phyloP scores from a whole-genome alignment of 2,797 vertebrate species.

The Cirrhinus molitorella region DNA sequence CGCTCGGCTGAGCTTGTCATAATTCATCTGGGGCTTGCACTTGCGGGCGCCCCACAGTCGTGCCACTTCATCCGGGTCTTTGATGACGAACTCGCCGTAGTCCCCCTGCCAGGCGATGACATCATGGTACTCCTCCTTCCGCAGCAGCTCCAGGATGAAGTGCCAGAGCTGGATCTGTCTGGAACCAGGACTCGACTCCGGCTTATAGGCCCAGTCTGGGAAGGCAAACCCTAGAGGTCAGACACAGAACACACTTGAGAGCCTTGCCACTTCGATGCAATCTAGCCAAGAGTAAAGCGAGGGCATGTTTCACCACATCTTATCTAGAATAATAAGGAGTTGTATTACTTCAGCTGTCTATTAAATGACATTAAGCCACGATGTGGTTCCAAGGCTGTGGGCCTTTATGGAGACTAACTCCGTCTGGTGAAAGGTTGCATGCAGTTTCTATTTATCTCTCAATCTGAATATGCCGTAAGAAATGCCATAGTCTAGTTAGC shows the following conservation, averaged over 20 bases:
- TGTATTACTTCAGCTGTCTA: background rate
- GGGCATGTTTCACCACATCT: background rate
- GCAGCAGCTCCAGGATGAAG: constrained; percentile 91
- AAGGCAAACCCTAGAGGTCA: constrained; percentile 85
- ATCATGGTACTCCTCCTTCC: constrained; percentile 91
- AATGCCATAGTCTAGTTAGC: constrained; percentile 5
- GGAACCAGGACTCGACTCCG: constrained; percentile 91
- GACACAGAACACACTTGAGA: constrained; percentile 35
- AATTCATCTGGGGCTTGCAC: constrained; percentile 95
- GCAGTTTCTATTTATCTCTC: background rate
- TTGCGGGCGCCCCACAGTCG: constrained; percentile 91
- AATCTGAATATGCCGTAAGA: background rate
- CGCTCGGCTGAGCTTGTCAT: constrained; percentile 92
- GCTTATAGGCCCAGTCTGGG: constrained; percentile 94
- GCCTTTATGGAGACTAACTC: background rate
- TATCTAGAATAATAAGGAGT: background rate
- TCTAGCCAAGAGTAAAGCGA: background rate
- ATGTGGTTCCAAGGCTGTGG: background rate
- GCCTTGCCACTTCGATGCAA: background rate
- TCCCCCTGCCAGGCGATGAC: constrained; percentile 96
- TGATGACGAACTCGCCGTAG: constrained; percentile 94
- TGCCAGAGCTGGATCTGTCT: constrained; percentile 96
- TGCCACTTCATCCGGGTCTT: constrained; percentile 92
- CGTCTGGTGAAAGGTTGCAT: background rate
- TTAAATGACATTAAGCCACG: background rate